A percentile compares a stretch with the other conserved stretches of the same genome.
Conservation (phyloP, 2,113 vertebrate genomes). For the Poeciliopsis turrubarensis region DNA sequence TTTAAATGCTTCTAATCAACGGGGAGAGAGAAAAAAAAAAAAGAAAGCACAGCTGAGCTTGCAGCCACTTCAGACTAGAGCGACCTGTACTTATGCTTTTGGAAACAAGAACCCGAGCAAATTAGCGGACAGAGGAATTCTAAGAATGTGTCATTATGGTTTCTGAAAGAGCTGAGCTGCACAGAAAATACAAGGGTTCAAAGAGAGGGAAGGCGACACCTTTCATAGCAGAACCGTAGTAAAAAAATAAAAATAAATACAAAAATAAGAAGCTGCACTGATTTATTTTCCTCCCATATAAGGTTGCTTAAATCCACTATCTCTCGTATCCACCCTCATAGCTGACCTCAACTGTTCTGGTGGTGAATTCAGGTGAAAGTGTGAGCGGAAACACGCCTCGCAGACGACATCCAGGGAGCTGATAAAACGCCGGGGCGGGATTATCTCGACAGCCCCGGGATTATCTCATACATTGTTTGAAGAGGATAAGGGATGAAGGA, state of each 20-base stretch:
- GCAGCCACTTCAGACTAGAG: background rate
- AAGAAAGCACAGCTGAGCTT: constrained; percentile 3
- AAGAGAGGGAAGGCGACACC: constrained; percentile 23
- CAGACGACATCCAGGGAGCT: constrained; percentile 57
- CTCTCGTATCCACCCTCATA: background rate
- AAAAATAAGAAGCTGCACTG: constrained; percentile 25
- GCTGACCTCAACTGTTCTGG: background rate
- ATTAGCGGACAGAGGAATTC: constrained; percentile 47
- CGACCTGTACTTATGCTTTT: constrained; percentile 20
- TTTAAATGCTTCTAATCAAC: background rate
- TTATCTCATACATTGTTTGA: constrained; percentile 18
- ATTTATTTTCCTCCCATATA: constrained; percentile 26
- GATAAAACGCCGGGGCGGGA: constrained; percentile 52
- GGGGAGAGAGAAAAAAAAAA: background rate
- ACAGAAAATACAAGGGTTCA: constrained; percentile 31
- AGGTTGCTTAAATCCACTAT: background rate
- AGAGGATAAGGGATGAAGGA: background rate
- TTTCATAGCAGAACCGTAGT: constrained; percentile 25
- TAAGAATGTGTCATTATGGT: constrained; percentile 52
- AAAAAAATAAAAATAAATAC: too few species aligned
- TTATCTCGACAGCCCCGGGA: constrained; percentile 50
- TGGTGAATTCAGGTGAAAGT: constrained; percentile 33
- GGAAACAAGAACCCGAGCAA: constrained; percentile 29
- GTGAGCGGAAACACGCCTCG: constrained; percentile 35
- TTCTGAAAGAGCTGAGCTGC: constrained; percentile 35